Evolutionary conservation across 2,797 vertebrate species (phyloP).

Genomic region (Margarornis squamiger): DNA sequence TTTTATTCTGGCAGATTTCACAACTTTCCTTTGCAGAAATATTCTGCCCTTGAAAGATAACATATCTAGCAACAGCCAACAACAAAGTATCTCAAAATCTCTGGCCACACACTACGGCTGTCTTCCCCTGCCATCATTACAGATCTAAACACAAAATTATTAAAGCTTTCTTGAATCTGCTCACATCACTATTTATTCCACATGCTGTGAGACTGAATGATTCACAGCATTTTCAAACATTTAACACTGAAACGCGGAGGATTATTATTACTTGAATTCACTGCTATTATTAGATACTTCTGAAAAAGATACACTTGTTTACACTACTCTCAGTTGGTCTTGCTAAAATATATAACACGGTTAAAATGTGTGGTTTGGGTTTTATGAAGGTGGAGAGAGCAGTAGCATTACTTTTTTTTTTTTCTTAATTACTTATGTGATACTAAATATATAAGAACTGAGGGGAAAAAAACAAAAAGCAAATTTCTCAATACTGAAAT

Average conservation of each 20-base stretch:
- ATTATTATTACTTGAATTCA: conserved; percentile 59
- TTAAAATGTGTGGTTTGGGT: background rate
- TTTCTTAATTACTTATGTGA: background rate
- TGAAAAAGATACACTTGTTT: conserved; percentile 31
- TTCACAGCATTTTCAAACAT: conserved; percentile 17
- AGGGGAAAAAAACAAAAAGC: background rate
- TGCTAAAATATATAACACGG: background rate
- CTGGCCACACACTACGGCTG: background rate
- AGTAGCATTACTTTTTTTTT: background rate
- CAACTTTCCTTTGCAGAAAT: conserved; percentile 61
- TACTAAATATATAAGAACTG: conserved; percentile 13
- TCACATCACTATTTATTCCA: background rate
- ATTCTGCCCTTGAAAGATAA: conserved; percentile 65
- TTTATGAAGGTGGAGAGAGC: background rate
- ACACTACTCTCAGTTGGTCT: background rate
- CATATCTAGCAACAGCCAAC: conserved; percentile 30
- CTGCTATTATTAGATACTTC: background rate
- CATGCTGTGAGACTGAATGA: background rate
- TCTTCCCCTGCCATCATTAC: background rate
- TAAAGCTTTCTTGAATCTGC: conserved; percentile 29
- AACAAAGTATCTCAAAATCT: conserved; percentile 13
- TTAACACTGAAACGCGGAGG: background rate
- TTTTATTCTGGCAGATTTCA: conserved; percentile 47
- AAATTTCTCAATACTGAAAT: conserved; percentile 1
- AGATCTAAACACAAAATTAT: background rate